Evolutionary conservation across 2,797 vertebrate species (phyloP).

Genomic region (Pogonophryne albipinna): DNA sequence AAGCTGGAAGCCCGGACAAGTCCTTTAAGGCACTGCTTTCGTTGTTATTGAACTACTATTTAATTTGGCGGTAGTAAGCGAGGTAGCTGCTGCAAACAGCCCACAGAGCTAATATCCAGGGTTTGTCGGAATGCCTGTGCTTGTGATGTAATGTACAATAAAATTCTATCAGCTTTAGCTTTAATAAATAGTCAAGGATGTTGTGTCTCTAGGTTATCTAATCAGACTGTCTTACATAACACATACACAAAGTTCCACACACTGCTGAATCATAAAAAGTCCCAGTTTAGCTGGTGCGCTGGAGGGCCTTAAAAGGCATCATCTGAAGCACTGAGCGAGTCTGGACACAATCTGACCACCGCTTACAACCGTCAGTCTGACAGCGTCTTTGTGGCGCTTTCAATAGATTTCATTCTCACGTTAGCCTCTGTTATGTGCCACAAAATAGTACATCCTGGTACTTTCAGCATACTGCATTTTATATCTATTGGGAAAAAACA

Average conservation of each 20-base stretch:
- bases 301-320: constrained; percentile 64
- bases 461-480: too few relatives aligned
- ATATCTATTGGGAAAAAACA: too few relatives aligned
- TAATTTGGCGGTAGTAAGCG: neutral
- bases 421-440: neutral
- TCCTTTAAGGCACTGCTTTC: neutral
- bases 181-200: neutral
- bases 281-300: constrained; percentile 23
- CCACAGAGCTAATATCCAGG: neutral
- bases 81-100: constrained; percentile 4
- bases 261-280: constrained; percentile 20
- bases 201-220: constrained; percentile 23
- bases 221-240: constrained; percentile 22
- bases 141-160: neutral
- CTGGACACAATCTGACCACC: constrained; percentile 32
- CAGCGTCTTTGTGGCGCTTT: neutral
- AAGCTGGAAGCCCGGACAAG: neutral
- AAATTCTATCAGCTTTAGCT: neutral
- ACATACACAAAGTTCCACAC: constrained; percentile 13
- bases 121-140: neutral
- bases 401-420: neutral
- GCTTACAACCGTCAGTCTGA: constrained; percentile 19
- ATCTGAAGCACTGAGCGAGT: constrained; percentile 14
- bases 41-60: neutral
- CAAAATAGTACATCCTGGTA: too few relatives aligned